Evolutionary conservation across 2,113 vertebrate species (phyloP), one percentile per base, ranked within the genome.

Genomic region (Spermophilus dauricus): DNA sequence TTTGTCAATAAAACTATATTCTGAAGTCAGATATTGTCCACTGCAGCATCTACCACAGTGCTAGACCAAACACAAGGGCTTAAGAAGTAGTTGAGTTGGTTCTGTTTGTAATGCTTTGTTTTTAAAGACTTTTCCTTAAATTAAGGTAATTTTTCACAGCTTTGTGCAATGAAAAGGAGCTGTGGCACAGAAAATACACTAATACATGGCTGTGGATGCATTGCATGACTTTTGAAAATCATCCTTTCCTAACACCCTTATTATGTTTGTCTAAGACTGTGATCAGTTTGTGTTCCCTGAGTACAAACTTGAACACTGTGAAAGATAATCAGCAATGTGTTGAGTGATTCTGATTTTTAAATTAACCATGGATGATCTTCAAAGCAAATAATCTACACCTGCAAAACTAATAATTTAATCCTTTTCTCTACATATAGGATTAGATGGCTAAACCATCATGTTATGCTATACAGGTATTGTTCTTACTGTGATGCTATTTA

Each of bases 321-420:
- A 87, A 87, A 95, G 76, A 96, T 86, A 77, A 95, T 94, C 70
- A 96, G 87, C 37, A 77, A 39, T 75, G 51, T 96, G 34, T 58
- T 86, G 76, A 92, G 48, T 85, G 92, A 91, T 90, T 97, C 65
- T 75, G 65, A 85, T 70, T 91, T 97, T 96, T 82, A 97, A 95
- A 88, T 95, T 94, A 97, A 69, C 89, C n/a, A 39, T 73, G 76
- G 61, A 90, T 96, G 90, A 94, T 96, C 39, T 88, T 81, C 92
- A 97, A 90, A 97, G 67, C 61, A 94, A 97, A 97, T 95, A 97
- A 85, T 96, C 53, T 37, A 95, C 34, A 96, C 91, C 82, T 96
- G 45, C 28, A 92, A 84, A 97, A 87, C 94, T 94, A 97, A 93
- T 97, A 75, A 95, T 73, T 95, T 86, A 96, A 95, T 80, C 34